Evolutionary conservation across 1,140 invertebrate genomes (phyloP).

Genomic region (Philaenus spumarius): DNA sequence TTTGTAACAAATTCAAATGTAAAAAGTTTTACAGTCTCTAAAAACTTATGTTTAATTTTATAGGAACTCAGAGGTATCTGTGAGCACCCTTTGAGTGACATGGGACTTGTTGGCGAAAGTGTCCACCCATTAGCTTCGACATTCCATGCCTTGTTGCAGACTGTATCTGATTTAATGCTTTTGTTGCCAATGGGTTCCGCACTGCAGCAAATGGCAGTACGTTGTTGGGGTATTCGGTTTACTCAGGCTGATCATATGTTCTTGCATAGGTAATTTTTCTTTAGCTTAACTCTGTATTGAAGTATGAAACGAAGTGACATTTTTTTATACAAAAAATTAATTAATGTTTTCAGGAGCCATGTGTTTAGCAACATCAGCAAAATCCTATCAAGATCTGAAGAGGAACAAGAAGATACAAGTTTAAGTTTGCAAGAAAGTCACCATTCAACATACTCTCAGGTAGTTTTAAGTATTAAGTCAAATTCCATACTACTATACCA

Average conservation of each 20-base stretch:
- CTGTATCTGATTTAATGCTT: conserved; percentile 89
- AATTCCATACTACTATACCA: no score
- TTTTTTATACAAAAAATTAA: no score
- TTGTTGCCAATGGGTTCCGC: conserved; percentile 78
- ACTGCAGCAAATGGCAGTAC: conserved; percentile 83
- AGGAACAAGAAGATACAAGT: conserved; percentile 54
- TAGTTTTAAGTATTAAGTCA: no score
- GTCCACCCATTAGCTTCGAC: conserved; percentile 70
- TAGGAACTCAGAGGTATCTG: conserved; percentile 52
- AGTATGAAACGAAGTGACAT: no score
- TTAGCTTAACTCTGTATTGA: neutral
- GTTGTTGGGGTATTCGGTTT: conserved; percentile 90
- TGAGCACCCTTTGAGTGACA: conserved; percentile 76
- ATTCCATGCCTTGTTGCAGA: conserved; percentile 84
- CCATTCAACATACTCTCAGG: conserved; percentile 41
- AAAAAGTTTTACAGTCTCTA: no score
- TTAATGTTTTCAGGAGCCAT: conserved; percentile 55
- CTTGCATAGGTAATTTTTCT: conserved; percentile 62
- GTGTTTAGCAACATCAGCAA: conserved; percentile 96
- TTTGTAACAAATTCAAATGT: no score
- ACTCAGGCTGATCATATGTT: conserved; percentile 84
- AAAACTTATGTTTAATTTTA: no score
- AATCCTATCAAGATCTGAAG: conserved; percentile 89
- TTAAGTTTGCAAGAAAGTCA: conserved; percentile 56
- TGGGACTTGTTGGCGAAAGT: conserved; percentile 72